Conservation (phyloP, 1,140 invertebrate genomes). For the Branchinecta lindahli region DNA sequence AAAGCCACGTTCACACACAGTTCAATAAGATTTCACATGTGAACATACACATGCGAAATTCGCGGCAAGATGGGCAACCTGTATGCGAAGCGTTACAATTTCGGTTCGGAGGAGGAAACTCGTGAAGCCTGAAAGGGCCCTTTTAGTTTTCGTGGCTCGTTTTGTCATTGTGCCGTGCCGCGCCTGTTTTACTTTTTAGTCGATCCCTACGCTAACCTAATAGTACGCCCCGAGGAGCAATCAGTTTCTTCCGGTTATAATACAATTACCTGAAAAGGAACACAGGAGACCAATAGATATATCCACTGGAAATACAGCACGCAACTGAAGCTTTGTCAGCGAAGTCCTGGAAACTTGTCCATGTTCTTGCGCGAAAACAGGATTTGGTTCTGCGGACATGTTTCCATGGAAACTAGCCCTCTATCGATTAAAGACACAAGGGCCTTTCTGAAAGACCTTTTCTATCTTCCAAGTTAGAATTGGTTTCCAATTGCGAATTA, state of each 20-base stretch:
- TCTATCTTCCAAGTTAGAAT: background rate
- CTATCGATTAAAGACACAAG: conserved; percentile 7
- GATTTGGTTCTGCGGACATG: background rate
- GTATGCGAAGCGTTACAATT: no score
- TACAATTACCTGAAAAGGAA: background rate
- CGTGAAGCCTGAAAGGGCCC: no score
- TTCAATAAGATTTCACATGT: no score
- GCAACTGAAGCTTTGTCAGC: background rate
- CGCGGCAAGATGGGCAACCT: no score
- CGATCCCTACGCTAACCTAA: background rate
- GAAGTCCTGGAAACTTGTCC: background rate
- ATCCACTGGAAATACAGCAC: background rate
- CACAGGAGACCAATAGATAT: background rate
- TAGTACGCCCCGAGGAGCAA: background rate
- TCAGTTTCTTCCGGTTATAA: background rate
- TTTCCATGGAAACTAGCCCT: background rate
- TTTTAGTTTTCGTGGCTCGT: no score
- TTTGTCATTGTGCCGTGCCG: no score
- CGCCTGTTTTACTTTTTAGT: background rate
- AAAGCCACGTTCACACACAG: no score
- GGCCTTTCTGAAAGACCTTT: background rate
- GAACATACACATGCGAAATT: no score
- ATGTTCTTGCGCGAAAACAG: background rate
- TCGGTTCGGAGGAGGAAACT: no score
- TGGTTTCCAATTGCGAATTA: background rate